Evolutionary conservation across 2,888 invertebrate genomes (phyloP).

Genomic region (Dryomyza anilis): DNA sequence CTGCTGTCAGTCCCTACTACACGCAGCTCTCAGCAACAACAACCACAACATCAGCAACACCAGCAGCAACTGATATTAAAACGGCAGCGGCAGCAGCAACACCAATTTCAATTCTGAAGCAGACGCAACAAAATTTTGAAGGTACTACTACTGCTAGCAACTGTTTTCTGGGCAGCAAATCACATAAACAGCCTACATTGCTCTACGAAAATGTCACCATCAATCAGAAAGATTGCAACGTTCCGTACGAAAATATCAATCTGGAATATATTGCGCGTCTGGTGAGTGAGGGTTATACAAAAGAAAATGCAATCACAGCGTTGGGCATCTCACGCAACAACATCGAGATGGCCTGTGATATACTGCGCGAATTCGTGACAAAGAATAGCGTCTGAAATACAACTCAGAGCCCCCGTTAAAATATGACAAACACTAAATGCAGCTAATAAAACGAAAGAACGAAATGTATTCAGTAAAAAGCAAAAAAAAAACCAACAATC

Average conservation of each 20-base stretch:
- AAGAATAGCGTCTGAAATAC: constrained; percentile 63
- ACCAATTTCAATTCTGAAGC: constrained; percentile 26
- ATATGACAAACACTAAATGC: too few relatives aligned
- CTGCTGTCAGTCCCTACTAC: constrained; percentile 19
- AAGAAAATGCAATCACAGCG: constrained; percentile 88
- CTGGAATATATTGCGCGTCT: constrained; percentile 88
- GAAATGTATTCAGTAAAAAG: too few relatives aligned
- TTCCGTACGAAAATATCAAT: constrained; percentile 86
- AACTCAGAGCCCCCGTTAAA: constrained; percentile 32
- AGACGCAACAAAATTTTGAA: constrained; percentile 31
- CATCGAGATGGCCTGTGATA: constrained; percentile 94
- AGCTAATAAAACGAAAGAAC: too few relatives aligned
- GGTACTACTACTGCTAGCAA: too few relatives aligned
- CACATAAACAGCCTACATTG: constrained; percentile 49
- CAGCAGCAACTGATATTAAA: constrained; percentile 21
- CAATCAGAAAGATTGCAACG: constrained; percentile 63
- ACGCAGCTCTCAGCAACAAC: constrained; percentile 35
- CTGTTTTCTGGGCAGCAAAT: too few relatives aligned
- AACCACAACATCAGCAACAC: too few relatives aligned
- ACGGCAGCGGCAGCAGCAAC: constrained; percentile 29
- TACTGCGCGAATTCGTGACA: constrained; percentile 86
- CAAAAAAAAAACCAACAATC: too few relatives aligned
- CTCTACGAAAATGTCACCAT: constrained; percentile 63
- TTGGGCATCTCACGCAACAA: constrained; percentile 92
- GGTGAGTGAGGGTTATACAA: constrained; percentile 88